Percentiles rank a stretch among this genome's conserved stretches.
Conservation (phyloP, 2,113 vertebrate genomes). For the Micromys minutus region DNA sequence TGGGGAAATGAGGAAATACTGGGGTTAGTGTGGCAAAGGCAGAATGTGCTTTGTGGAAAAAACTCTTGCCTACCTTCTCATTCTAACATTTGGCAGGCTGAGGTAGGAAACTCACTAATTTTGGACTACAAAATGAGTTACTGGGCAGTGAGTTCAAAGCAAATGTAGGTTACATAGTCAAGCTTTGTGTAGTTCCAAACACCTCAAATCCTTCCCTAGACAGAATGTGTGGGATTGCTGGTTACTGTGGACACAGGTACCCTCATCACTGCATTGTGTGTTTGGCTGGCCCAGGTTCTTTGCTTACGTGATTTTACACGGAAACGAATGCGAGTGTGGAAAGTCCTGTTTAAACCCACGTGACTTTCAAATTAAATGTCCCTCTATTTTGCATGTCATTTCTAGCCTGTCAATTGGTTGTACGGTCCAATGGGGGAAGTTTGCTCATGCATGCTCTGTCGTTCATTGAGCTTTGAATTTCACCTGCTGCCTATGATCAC, state of each 20-base stretch:
- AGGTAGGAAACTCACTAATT: not conserved
- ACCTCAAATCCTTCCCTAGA: not conserved
- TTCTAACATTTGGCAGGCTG: not conserved
- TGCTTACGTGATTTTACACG: not conserved
- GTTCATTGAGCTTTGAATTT: conserved; percentile 6
- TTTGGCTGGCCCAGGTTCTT: not conserved
- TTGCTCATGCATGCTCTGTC: not conserved
- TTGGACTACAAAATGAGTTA: not conserved
- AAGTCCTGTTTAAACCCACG: not conserved
- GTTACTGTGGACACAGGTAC: no score
- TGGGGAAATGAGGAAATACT: not conserved
- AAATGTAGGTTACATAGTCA: not conserved
- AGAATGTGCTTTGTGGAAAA: not conserved
- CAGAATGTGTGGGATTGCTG: no score
- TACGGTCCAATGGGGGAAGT: not conserved
- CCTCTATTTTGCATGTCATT: not conserved
- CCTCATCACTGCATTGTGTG: no score
- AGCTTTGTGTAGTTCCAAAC: not conserved
- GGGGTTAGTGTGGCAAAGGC: not conserved
- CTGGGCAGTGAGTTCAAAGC: not conserved
- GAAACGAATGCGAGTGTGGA: not conserved
- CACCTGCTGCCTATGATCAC: not conserved
- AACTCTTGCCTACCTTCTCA: not conserved
- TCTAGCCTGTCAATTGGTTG: not conserved
- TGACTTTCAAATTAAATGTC: not conserved